phyloP scores from a whole-genome alignment of 2,113 vertebrate genomes.

The Esox niger region DNA sequence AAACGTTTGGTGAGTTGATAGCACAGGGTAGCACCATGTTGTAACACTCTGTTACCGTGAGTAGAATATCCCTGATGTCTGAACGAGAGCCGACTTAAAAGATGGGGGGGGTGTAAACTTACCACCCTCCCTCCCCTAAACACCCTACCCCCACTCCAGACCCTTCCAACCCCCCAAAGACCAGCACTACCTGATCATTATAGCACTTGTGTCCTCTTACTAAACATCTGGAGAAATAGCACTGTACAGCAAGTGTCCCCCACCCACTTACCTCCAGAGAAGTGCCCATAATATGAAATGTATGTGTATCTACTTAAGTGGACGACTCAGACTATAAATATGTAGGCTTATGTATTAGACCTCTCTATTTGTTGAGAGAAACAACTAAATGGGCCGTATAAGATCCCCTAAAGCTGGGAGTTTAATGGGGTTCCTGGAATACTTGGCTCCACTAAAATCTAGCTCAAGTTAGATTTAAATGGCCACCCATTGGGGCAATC shows the following conservation, averaged over 20 bases:
- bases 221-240: constrained; percentile 10
- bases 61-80: neutral
- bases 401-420: constrained; percentile 15
- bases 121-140: constrained; percentile 4
- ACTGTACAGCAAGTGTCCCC: neutral
- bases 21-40: too few relatives aligned
- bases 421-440: constrained; percentile 38
- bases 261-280: constrained; percentile 10
- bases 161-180: constrained; percentile 30
- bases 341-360: neutral
- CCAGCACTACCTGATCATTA: constrained; percentile 31
- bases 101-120: constrained; percentile 5
- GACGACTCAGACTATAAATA: constrained; percentile 46
- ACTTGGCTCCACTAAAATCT: constrained; percentile 11
- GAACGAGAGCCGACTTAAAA: constrained; percentile 13
- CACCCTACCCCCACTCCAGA: constrained; percentile 27
- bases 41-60: neutral
- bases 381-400: constrained; percentile 31
- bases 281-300: constrained; percentile 21
- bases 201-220: neutral
- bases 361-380: constrained; percentile 10
- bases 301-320: constrained; percentile 22
- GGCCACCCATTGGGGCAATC: neutral
- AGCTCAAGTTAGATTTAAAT: neutral
- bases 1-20: too few relatives aligned